Conservation (phyloP, 2,888 invertebrate genomes). For the Campopleginae sp. region DNA sequence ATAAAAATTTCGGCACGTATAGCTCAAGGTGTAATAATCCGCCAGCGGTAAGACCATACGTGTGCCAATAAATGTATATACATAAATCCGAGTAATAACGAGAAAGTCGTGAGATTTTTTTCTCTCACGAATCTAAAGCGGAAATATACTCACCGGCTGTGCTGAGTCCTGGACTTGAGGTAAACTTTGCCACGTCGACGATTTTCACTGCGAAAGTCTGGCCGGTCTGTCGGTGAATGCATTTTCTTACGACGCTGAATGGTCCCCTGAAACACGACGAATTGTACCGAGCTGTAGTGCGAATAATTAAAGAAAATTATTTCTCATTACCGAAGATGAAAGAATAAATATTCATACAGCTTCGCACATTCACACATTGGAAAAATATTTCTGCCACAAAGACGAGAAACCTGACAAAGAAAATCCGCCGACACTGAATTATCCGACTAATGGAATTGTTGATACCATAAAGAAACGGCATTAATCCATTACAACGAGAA, state of each 20-base stretch:
- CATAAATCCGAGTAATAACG: conserved; percentile 36
- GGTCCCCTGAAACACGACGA: conserved; percentile 90
- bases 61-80: not conserved
- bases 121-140: not conserved
- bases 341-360: not conserved
- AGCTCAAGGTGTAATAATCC: conserved; percentile 3
- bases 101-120: conserved; percentile 1
- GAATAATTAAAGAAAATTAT: not conserved
- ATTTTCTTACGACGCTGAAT: conserved; percentile 97
- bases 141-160: conserved; percentile 91
- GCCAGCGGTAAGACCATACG: not conserved
- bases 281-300: conserved; percentile 3
- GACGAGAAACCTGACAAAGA: not conserved
- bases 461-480: not conserved
- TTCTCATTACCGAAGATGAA: not conserved
- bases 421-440: not conserved
- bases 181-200: conserved; percentile 98
- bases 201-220: conserved; percentile 99
- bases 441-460: not conserved
- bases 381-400: not conserved
- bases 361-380: not conserved
- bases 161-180: conserved; percentile 97
- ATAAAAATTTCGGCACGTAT: not conserved
- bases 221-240: conserved; percentile 96
- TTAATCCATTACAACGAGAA: not conserved